These are phyloP conservation scores for Imbricaverruca yamaguchii DNA, from an alignment of 2,888 invertebrate genomes.

Conservation along the genomic window DNA sequence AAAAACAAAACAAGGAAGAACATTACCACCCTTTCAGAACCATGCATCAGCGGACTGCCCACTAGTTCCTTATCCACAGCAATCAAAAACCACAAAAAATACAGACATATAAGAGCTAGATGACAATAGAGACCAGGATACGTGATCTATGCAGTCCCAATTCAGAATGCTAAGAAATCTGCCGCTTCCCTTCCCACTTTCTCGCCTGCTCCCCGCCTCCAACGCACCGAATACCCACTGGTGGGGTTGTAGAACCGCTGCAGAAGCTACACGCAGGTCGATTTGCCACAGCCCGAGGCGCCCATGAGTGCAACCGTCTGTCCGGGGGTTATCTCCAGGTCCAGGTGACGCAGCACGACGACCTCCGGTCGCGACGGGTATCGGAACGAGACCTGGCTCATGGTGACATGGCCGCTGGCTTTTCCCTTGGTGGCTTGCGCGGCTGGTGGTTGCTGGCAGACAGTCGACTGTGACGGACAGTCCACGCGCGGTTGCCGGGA, in stretches of 20 bases:
- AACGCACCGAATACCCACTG: constrained; percentile 54
- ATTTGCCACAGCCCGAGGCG: constrained; percentile 81
- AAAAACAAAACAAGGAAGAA: too few relatives aligned
- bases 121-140: too few relatives aligned
- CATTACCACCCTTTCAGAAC: too few relatives aligned
- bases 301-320: constrained; percentile 67
- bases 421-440: constrained; percentile 19
- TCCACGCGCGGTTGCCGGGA: too few relatives aligned
- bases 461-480: too few relatives aligned
- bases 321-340: constrained; percentile 56
- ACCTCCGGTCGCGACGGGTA: constrained; percentile 47
- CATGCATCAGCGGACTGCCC: too few relatives aligned
- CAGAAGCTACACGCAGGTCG: constrained; percentile 73
- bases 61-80: too few relatives aligned
- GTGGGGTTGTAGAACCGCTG: constrained; percentile 75
- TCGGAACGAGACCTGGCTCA: constrained; percentile 43
- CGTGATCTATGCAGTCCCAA: too few relatives aligned
- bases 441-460: not conserved
- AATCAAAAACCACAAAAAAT: too few relatives aligned
- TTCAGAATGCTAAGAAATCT: too few relatives aligned
- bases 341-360: constrained; percentile 58
- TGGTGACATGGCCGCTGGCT: constrained; percentile 46
- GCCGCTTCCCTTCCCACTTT: too few relatives aligned
- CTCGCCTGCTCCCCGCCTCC: constrained; percentile 38
- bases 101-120: too few relatives aligned